These are phyloP conservation scores for Holothuria glaberrima DNA, from an alignment of 35 echinoderm and acorn worm genomes.

Conservation along the genomic window DNA sequence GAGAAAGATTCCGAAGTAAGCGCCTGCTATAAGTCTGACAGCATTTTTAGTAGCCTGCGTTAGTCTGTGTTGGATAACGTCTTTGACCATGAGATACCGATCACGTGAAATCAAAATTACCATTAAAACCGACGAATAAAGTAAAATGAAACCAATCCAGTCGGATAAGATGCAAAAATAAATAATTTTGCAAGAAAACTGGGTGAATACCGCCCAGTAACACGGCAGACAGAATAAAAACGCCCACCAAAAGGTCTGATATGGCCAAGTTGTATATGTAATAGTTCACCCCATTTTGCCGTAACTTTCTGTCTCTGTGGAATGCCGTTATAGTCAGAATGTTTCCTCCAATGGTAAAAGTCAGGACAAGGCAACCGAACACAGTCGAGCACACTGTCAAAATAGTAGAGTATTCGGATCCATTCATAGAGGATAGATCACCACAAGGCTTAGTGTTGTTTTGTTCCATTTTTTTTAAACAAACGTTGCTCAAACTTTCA, in stretches of 20 bases:
- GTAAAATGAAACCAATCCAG: background rate
- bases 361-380: no score
- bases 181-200: background rate
- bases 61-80: constrained; percentile 11
- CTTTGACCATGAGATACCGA: constrained; percentile 17
- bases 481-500: no score
- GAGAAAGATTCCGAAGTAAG: background rate
- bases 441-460: no score
- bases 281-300: background rate
- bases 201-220: background rate
- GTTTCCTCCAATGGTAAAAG: background rate
- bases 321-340: constrained; percentile 8
- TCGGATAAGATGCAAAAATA: background rate
- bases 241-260: background rate
- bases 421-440: no score
- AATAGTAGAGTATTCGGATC: no score
- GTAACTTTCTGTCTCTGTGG: background rate
- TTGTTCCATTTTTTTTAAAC: no score
- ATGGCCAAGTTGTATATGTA: constrained; percentile 8
- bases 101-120: constrained; percentile 29
- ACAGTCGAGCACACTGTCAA: no score
- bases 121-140: background rate
- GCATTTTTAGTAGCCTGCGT: background rate
- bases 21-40: background rate
- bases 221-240: background rate